Evolutionary conservation across 2,113 vertebrate species (phyloP).

Genomic region (Arenaria interpres): DNA sequence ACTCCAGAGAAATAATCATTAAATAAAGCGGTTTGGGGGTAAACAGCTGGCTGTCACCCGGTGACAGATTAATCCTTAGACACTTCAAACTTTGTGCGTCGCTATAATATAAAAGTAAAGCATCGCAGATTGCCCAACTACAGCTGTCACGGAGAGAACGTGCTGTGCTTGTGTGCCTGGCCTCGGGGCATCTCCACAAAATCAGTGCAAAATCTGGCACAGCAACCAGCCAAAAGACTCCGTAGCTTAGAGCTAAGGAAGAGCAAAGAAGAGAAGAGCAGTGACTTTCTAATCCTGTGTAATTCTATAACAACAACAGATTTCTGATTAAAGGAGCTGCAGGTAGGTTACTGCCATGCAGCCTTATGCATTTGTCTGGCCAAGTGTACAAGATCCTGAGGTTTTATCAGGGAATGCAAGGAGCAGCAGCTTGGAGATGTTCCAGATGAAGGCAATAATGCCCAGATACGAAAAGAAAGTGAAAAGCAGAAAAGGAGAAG

Average conservation of each 20-base stretch:
- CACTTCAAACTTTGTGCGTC: background rate
- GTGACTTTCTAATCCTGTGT: background rate
- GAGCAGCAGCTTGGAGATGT: background rate
- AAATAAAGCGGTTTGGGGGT: background rate
- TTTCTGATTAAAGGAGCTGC: background rate
- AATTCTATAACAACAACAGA: background rate
- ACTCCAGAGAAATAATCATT: background rate
- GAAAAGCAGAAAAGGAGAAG: background rate
- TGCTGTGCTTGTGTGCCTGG: background rate
- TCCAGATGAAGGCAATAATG: background rate
- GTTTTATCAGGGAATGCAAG: background rate
- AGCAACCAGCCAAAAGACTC: background rate
- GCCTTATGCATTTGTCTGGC: background rate
- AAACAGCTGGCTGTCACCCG: slow-evolving; percentile 31
- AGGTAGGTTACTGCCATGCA: background rate
- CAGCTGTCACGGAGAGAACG: slow-evolving; percentile 12
- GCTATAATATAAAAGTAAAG: background rate
- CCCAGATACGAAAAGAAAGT: background rate
- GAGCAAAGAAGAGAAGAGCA: background rate
- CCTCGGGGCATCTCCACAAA: slow-evolving; percentile 43
- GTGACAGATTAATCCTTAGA: slow-evolving; percentile 22
- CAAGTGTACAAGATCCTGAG: background rate
- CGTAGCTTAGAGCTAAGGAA: background rate
- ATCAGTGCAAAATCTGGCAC: slow-evolving; percentile 24
- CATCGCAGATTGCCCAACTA: slow-evolving; percentile 18